Percentiles rank a stretch among this genome's conserved stretches.
phyloP scores from a whole-genome alignment of 1,140 invertebrate genomes.

The Eupristina koningsbergeri region DNA sequence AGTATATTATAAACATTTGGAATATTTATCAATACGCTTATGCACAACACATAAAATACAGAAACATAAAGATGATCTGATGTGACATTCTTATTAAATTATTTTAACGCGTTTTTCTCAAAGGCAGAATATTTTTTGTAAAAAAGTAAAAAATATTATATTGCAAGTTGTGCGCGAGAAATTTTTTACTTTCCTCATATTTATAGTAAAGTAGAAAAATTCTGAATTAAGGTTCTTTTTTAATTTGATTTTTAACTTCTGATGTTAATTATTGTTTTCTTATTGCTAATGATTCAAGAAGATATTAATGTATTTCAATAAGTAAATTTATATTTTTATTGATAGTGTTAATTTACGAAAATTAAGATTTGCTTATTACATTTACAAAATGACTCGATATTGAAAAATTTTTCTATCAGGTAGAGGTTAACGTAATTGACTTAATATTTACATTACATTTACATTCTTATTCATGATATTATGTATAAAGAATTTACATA shows the following conservation, averaged over 20 bases:
- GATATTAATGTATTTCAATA: too few relatives aligned
- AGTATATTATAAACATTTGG: too few relatives aligned
- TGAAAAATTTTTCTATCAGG: neutral
- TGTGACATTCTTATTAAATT: neutral
- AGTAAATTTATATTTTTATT: too few relatives aligned
- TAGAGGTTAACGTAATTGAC: neutral
- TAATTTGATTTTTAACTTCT: neutral
- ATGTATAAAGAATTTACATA: too few relatives aligned
- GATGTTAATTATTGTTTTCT: neutral
- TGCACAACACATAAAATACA: too few relatives aligned
- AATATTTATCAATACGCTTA: too few relatives aligned
- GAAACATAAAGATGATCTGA: neutral
- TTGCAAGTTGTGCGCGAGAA: neutral
- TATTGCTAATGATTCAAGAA: neutral
- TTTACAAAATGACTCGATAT: neutral
- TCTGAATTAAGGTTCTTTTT: too few relatives aligned
- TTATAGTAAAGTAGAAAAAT: neutral
- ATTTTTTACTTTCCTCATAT: neutral
- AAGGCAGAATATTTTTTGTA: neutral
- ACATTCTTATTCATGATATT: neutral
- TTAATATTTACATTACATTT: neutral
- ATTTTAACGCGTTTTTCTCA: neutral
- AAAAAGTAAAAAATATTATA: neutral
- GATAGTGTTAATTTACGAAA: too few relatives aligned
- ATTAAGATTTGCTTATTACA: too few relatives aligned